These are phyloP conservation scores for Orius insidiosus DNA, from an alignment of 1,140 invertebrate genomes.

Conservation along the genomic window DNA sequence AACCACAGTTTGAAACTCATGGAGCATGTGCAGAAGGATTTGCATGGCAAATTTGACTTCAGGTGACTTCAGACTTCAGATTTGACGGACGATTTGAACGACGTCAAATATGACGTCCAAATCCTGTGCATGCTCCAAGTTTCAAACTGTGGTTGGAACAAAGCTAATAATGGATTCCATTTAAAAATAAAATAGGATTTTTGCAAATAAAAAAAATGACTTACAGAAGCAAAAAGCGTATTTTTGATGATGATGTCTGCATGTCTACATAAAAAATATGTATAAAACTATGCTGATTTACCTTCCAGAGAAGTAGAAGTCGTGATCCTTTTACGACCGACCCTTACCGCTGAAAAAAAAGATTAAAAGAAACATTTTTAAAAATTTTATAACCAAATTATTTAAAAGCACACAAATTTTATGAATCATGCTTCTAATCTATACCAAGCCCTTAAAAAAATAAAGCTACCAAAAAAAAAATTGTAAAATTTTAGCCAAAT, in stretches of 20 bases:
- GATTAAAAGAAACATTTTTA: neutral
- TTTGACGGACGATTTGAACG: too few relatives aligned
- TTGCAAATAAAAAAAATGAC: neutral
- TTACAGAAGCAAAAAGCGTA: conserved; percentile 4
- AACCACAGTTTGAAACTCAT: too few relatives aligned
- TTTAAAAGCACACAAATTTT: conserved; percentile 7
- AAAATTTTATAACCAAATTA: conserved; percentile 8
- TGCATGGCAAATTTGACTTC: too few relatives aligned
- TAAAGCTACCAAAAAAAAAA: conserved; percentile 7
- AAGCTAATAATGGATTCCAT: neutral
- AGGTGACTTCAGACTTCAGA: too few relatives aligned
- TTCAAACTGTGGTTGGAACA: too few relatives aligned
- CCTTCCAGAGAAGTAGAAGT: conserved; percentile 22
- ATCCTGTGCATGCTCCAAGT: too few relatives aligned
- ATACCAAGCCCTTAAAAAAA: conserved; percentile 1
- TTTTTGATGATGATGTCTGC: neutral
- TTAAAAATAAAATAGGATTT: neutral
- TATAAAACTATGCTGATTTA: conserved; percentile 18
- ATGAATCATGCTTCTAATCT: neutral
- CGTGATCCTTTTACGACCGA: conserved; percentile 20
- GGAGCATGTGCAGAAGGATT: too few relatives aligned
- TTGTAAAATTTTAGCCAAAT: conserved; percentile 8
- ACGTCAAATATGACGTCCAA: too few relatives aligned
- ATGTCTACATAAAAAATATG: neutral
- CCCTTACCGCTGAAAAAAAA: conserved; percentile 19